phyloP scores from a whole-genome alignment of 64 coral and sea anemone genomes.

The Montipora sp. region DNA sequence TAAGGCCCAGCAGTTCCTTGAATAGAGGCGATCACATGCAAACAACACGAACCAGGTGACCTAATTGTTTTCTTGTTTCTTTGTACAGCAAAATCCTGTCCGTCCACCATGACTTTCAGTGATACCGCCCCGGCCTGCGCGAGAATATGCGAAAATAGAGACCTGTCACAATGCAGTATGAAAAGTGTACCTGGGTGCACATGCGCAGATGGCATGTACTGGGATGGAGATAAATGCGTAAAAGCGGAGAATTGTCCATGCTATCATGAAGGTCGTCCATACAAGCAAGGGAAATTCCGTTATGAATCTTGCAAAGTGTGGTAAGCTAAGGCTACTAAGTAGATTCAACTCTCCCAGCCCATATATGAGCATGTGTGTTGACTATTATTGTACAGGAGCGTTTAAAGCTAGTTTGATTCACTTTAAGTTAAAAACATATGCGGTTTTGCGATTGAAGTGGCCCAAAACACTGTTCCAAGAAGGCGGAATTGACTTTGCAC shows the following conservation, averaged over 20 bases:
- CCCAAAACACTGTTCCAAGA: too few relatives aligned
- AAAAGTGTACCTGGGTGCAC: neutral
- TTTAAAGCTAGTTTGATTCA: neutral
- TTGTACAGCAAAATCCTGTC: neutral
- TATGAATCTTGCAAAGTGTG: conserved; percentile 11
- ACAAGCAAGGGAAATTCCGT: neutral
- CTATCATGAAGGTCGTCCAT: neutral
- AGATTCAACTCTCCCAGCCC: neutral
- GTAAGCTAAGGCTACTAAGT: neutral
- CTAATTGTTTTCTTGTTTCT: neutral
- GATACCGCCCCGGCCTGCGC: neutral
- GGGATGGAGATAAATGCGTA: neutral
- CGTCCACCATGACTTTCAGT: neutral
- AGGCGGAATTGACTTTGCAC: too few relatives aligned
- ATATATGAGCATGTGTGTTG: neutral
- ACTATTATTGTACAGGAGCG: neutral
- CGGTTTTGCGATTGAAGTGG: too few relatives aligned
- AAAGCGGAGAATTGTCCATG: neutral
- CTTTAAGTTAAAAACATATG: neutral
- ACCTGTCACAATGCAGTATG: neutral
- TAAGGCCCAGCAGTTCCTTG: neutral
- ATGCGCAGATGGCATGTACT: neutral
- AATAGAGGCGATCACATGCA: neutral
- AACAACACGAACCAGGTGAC: neutral
- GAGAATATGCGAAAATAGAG: conserved; percentile 1